Evolutionary conservation across 2,888 invertebrate genomes (phyloP).

Genomic region (Hydropsyche betteni): DNA sequence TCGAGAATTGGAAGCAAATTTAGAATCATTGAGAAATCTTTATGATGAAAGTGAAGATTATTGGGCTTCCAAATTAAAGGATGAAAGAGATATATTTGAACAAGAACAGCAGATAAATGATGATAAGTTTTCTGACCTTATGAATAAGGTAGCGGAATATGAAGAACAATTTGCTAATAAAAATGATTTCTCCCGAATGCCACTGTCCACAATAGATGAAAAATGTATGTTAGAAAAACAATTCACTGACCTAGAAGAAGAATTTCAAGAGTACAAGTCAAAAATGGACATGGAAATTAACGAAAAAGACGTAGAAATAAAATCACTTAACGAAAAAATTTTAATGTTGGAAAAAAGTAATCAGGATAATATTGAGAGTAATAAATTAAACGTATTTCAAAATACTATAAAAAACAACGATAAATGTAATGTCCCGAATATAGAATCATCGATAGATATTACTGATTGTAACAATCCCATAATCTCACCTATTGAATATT

Average conservation of each 20-base stretch:
- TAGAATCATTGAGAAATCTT: slow-evolving; percentile 79
- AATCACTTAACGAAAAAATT: slow-evolving; percentile 63
- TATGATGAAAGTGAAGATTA: slow-evolving; percentile 89
- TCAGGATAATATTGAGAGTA: neutral
- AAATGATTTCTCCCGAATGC: slow-evolving; percentile 58
- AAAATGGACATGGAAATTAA: slow-evolving; percentile 65
- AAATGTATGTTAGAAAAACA: slow-evolving; percentile 75
- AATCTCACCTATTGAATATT: slow-evolving; percentile 62
- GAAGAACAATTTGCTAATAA: slow-evolving; percentile 75
- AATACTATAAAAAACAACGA: slow-evolving; percentile 43
- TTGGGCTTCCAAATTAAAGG: slow-evolving; percentile 81
- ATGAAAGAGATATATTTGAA: slow-evolving; percentile 78
- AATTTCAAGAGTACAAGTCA: slow-evolving; percentile 69
- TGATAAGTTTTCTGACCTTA: slow-evolving; percentile 78
- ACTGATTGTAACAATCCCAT: slow-evolving; percentile 51
- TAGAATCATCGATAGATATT: neutral
- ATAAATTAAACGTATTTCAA: slow-evolving; percentile 51
- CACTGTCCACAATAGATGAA: slow-evolving; percentile 82
- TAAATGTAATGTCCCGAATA: neutral
- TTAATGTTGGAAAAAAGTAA: slow-evolving; percentile 57
- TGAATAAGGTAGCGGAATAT: slow-evolving; percentile 80
- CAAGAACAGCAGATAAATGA: slow-evolving; percentile 80
- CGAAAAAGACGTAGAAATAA: slow-evolving; percentile 68
- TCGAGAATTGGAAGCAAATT: slow-evolving; percentile 75
- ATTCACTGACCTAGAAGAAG: slow-evolving; percentile 75